These are phyloP conservation scores for Botia almorhae DNA, from an alignment of 2,797 vertebrate genomes.

Conservation along the genomic window DNA sequence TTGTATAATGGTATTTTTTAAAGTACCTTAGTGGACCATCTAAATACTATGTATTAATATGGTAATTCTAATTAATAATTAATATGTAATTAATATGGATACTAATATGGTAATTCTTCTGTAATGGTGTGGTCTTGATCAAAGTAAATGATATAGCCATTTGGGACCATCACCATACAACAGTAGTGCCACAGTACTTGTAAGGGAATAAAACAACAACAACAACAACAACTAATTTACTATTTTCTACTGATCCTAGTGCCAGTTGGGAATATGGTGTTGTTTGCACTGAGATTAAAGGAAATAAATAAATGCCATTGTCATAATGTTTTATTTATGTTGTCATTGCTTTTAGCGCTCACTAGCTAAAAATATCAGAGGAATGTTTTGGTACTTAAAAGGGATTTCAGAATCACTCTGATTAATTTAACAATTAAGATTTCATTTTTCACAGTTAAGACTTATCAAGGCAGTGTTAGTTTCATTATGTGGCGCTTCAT, in stretches of 20 bases:
- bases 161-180: neutral
- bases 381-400: neutral
- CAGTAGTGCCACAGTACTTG: neutral
- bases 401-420: neutral
- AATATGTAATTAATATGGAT: no score
- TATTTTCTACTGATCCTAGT: conserved; percentile 9
- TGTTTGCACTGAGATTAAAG: neutral
- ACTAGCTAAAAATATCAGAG: conserved; percentile 2
- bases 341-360: conserved; percentile 4
- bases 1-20: no score
- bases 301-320: neutral
- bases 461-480: conserved; percentile 18
- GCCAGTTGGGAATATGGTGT: neutral
- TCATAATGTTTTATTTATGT: neutral
- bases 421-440: conserved; percentile 43
- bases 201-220: neutral
- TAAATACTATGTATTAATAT: no score
- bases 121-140: neutral
- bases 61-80: no score
- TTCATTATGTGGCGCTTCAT: conserved; percentile 30
- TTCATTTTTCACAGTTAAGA: conserved; percentile 2
- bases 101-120: no score
- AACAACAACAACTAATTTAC: no score
- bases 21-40: no score
- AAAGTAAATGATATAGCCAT: neutral